phyloP scores from a whole-genome alignment of 2,888 invertebrate species.

The Operophtera brumata region DNA sequence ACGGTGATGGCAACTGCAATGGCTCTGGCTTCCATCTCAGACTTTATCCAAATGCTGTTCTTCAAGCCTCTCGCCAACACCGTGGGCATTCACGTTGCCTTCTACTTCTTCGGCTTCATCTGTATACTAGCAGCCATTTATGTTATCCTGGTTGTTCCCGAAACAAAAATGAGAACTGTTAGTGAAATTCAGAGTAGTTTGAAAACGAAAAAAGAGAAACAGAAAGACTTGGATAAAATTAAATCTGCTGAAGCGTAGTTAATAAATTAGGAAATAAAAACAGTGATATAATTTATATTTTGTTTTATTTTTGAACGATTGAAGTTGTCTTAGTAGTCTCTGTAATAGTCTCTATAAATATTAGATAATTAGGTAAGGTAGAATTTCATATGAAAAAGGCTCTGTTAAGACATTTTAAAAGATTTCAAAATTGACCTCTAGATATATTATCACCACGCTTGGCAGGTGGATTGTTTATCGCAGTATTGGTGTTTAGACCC shows the following conservation, averaged over 20 bases:
- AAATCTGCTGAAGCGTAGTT: slow-evolving; percentile 15
- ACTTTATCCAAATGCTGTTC: slow-evolving; percentile 54
- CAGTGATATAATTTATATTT: background rate
- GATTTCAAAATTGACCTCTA: too few relatives aligned
- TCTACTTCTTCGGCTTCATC: slow-evolving; percentile 57
- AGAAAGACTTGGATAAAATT: slow-evolving; percentile 23
- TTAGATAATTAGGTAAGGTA: too few relatives aligned
- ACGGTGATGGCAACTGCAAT: slow-evolving; percentile 61
- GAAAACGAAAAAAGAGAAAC: slow-evolving; percentile 56
- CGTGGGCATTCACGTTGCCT: slow-evolving; percentile 55
- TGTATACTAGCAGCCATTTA: slow-evolving; percentile 53
- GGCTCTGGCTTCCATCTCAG: slow-evolving; percentile 42
- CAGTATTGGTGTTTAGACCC: too few relatives aligned
- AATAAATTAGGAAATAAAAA: background rate
- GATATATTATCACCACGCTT: too few relatives aligned
- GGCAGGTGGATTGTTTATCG: too few relatives aligned
- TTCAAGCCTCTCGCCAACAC: slow-evolving; percentile 59
- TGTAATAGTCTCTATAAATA: too few relatives aligned
- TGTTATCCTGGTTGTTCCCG: slow-evolving; percentile 53
- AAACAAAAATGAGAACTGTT: slow-evolving; percentile 54
- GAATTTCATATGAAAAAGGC: too few relatives aligned
- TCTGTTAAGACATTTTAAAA: too few relatives aligned
- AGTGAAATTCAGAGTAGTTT: slow-evolving; percentile 59
- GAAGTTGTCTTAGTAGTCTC: too few relatives aligned
- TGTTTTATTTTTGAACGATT: background rate